Conservation (phyloP, 2,797 vertebrate species). For the Staurois parvus region DNA sequence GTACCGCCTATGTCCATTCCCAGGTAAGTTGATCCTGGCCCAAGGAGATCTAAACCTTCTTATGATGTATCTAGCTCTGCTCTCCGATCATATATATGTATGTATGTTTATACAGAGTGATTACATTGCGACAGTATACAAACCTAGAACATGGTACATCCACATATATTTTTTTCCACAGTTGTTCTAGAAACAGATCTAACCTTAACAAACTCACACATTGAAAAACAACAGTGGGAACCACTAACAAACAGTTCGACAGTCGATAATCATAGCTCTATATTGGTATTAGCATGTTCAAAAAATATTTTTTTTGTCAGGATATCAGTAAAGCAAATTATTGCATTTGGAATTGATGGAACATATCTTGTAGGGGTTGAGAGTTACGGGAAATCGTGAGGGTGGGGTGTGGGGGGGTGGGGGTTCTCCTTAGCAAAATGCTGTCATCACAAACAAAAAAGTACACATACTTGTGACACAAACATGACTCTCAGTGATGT, state of each 20-base stretch:
- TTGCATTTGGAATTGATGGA: conserved; percentile 57
- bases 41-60: background rate
- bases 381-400: conserved; percentile 18
- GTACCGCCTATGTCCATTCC: background rate
- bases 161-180: conserved; percentile 30
- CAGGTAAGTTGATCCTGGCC: background rate
- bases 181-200: conserved; percentile 21
- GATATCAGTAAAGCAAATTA: conserved; percentile 45
- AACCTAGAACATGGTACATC: conserved; percentile 32
- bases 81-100: background rate
- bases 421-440: conserved; percentile 69
- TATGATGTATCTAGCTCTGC: background rate
- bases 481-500: conserved; percentile 77
- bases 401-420: conserved; percentile 4
- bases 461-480: conserved; percentile 78
- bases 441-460: conserved; percentile 80
- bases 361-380: conserved; percentile 16
- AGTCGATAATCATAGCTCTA: background rate
- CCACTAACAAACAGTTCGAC: conserved; percentile 41
- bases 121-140: conserved; percentile 38
- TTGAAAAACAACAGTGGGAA: conserved; percentile 44
- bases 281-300: background rate
- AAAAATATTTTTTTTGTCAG: conserved; percentile 20
- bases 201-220: conserved; percentile 43
- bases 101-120: conserved; percentile 1